These are phyloP conservation scores for Pyrgilauda ruficollis DNA, from an alignment of 2,113 vertebrate species.

Conservation along the genomic window DNA sequence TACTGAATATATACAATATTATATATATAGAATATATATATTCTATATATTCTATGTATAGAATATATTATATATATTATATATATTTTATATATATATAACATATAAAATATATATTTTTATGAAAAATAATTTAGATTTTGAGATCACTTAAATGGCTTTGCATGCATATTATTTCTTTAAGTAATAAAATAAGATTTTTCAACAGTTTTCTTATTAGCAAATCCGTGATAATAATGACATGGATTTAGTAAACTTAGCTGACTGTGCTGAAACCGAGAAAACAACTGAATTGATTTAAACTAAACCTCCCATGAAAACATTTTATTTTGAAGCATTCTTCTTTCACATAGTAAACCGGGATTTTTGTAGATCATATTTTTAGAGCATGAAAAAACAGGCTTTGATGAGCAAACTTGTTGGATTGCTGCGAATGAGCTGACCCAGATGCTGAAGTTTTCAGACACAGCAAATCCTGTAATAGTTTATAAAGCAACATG, in stretches of 20 bases:
- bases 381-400: neutral
- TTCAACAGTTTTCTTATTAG: neutral
- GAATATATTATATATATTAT: too few species aligned
- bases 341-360: neutral
- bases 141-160: neutral
- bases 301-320: neutral
- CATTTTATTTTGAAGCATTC: neutral
- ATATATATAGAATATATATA: too few species aligned
- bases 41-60: too few species aligned
- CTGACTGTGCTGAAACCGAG: neutral
- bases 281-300: neutral
- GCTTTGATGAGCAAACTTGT: neutral
- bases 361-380: neutral
- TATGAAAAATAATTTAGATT: neutral
- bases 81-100: too few species aligned
- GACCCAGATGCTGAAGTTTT: neutral
- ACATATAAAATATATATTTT: too few species aligned
- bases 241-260: neutral
- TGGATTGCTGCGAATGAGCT: neutral
- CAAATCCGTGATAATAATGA: neutral
- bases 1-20: neutral
- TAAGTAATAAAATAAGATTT: neutral
- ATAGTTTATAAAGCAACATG: neutral
- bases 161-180: neutral
- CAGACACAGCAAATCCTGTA: neutral